A percentile compares a stretch with the other conserved stretches of the same genome.
Conservation (phyloP, 1,140 invertebrate species). For the Pseudomyrmex gracilis region DNA sequence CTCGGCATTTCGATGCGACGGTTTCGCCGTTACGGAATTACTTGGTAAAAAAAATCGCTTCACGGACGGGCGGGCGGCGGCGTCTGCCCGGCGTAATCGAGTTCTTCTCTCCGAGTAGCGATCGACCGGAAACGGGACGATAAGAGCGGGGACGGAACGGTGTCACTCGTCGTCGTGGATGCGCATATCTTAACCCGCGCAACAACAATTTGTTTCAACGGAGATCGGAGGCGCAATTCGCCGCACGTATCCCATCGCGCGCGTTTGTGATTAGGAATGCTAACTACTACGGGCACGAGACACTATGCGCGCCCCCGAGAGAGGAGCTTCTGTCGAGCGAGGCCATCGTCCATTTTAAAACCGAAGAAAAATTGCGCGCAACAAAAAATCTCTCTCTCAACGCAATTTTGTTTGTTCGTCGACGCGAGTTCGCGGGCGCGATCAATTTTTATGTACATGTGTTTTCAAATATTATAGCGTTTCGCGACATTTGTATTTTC, state of each 20-base stretch:
- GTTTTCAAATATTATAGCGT: neutral
- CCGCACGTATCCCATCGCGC: neutral
- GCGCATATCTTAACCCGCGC: slow-evolving; percentile 10
- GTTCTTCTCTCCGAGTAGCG: slow-evolving; percentile 39
- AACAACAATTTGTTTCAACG: neutral
- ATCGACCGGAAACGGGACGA: slow-evolving; percentile 55
- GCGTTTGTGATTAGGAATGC: neutral
- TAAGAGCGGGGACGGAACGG: slow-evolving; percentile 27
- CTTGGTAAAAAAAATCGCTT: slow-evolving; percentile 55
- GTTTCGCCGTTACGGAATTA: slow-evolving; percentile 51
- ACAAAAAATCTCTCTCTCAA: no score
- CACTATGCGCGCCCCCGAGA: no score
- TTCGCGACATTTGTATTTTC: neutral
- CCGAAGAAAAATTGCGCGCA: no score
- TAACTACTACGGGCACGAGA: no score
- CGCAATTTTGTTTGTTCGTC: no score
- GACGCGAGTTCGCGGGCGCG: no score
- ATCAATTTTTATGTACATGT: no score
- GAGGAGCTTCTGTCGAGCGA: no score
- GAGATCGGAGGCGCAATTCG: neutral
- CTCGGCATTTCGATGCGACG: slow-evolving; percentile 31
- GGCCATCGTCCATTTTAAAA: no score
- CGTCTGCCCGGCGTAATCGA: slow-evolving; percentile 43
- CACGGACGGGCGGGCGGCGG: slow-evolving; percentile 6
- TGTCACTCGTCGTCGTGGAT: slow-evolving; percentile 31